phyloP scores from a whole-genome alignment of 2,797 vertebrate genomes.

The Lepilemur septentrionalis region DNA sequence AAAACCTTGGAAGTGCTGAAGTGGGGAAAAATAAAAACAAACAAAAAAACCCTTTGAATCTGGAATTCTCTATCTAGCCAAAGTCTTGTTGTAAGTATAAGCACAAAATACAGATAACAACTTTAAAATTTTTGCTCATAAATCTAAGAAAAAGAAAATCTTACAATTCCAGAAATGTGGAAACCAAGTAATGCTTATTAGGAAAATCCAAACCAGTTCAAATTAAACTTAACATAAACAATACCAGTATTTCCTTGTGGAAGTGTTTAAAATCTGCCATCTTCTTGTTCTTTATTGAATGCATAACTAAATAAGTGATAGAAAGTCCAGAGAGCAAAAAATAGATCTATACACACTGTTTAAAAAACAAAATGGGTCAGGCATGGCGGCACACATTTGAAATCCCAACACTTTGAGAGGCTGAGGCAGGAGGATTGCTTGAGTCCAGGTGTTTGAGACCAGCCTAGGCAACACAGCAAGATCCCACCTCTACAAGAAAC shows the following conservation, averaged over 20 bases:
- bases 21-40: too few species aligned
- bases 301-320: background rate
- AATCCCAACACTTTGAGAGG: background rate
- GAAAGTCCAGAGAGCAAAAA: constrained; percentile 4
- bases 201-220: constrained; percentile 6
- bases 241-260: background rate
- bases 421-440: background rate
- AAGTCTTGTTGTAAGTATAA: constrained; percentile 1
- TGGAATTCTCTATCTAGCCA: background rate
- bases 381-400: background rate
- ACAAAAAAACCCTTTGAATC: background rate
- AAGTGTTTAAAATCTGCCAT: constrained; percentile 1
- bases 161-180: background rate
- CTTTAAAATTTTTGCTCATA: background rate
- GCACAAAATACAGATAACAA: background rate
- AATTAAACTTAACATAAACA: constrained; percentile 13
- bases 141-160: background rate
- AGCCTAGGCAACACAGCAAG: background rate
- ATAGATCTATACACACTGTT: background rate
- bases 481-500: background rate
- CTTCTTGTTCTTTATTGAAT: constrained; percentile 11
- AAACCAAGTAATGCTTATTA: constrained; percentile 1
- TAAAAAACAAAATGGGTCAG: background rate
- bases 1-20: background rate
- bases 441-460: background rate